phyloP scores from a whole-genome alignment of 1,140 invertebrate species.

The Drosophila elegans region DNA sequence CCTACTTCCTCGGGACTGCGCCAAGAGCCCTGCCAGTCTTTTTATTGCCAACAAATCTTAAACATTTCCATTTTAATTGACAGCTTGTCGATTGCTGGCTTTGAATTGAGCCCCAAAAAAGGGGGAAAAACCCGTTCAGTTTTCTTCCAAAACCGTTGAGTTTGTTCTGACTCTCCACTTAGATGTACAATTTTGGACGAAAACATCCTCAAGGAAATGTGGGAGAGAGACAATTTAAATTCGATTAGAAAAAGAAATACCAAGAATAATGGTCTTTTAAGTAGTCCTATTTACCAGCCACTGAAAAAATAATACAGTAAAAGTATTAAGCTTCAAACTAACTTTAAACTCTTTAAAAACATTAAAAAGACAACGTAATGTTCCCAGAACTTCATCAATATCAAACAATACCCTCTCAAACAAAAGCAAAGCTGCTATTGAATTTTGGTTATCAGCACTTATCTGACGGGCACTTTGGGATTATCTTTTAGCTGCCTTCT shows the following conservation, averaged over 20 bases:
- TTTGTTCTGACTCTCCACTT: constrained; percentile 58
- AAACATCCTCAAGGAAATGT: constrained; percentile 8
- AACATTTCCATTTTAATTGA: constrained; percentile 83
- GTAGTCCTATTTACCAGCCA: background rate
- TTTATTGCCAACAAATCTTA: constrained; percentile 73
- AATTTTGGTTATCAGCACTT: constrained; percentile 4
- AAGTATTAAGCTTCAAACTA: too few relatives aligned
- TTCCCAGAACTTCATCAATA: too few relatives aligned
- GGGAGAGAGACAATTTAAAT: background rate
- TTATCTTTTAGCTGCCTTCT: constrained; percentile 25
- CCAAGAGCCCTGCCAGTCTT: constrained; percentile 34
- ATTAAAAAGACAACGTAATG: too few relatives aligned
- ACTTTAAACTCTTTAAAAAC: too few relatives aligned
- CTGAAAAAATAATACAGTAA: too few relatives aligned
- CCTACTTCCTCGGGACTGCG: constrained; percentile 19
- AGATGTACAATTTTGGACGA: constrained; percentile 57
- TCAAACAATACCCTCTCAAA: background rate
- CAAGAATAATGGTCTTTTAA: background rate
- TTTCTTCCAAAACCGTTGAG: constrained; percentile 45
- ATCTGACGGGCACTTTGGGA: constrained; percentile 30
- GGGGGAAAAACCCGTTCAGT: constrained; percentile 15
- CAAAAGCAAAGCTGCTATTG: background rate
- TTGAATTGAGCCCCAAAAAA: constrained; percentile 43
- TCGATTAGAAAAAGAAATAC: background rate
- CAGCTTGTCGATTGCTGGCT: constrained; percentile 73